These are phyloP conservation scores for Papilio machaon DNA, from an alignment of 1,140 invertebrate genomes.

Conservation along the genomic window DNA sequence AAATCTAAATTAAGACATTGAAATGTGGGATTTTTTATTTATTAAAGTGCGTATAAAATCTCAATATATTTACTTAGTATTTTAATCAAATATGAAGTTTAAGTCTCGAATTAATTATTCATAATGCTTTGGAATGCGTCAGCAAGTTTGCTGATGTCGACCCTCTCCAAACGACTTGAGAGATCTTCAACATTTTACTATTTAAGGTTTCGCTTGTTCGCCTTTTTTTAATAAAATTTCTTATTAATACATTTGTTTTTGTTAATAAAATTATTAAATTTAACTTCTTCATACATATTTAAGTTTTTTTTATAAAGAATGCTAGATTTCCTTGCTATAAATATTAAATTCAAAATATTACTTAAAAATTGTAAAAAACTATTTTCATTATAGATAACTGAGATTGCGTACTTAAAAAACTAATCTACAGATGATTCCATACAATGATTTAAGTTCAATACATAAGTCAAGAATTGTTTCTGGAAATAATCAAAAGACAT, in stretches of 20 bases:
- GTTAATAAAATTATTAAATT: neutral
- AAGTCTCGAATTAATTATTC: conserved; percentile 13
- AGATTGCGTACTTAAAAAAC: no score
- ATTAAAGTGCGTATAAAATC: neutral
- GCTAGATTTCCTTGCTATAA: no score
- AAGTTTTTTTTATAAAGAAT: neutral
- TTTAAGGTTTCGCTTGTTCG: conserved; percentile 1
- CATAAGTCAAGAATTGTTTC: no score
- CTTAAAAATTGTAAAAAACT: no score
- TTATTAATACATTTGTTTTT: conserved; percentile 39
- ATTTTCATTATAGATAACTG: no score
- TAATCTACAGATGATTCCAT: conserved; percentile 46
- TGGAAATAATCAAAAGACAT: neutral
- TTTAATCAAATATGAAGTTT: conserved; percentile 13
- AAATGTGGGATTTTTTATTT: no score
- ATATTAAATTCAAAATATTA: no score
- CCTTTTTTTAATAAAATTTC: conserved; percentile 27
- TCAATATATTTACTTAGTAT: neutral
- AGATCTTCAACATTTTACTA: conserved; percentile 17
- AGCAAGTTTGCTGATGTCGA: neutral
- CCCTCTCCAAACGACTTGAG: conserved; percentile 2
- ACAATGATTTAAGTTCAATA: neutral
- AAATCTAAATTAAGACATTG: no score
- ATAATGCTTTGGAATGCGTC: conserved; percentile 16
- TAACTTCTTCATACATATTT: neutral